Percentiles rank a stretch among this genome's conserved stretches.
These are phyloP conservation scores for Pteropus alecto DNA, from an alignment of 2,113 vertebrate species.

Conservation along the genomic window DNA sequence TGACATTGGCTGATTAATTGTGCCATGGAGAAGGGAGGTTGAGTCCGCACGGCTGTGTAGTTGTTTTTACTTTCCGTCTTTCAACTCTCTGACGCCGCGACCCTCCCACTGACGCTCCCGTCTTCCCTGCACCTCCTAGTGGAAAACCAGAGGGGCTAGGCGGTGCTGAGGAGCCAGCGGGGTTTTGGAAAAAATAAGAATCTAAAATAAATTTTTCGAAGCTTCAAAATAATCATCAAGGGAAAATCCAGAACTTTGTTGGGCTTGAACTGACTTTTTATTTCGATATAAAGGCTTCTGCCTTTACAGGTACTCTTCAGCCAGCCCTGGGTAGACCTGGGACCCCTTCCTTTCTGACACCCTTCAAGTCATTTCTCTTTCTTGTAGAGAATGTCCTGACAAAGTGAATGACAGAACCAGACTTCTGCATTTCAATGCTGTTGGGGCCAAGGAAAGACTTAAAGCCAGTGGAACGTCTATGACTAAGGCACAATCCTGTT, in stretches of 20 bases:
- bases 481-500: not conserved
- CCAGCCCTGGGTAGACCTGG: not conserved
- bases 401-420: not conserved
- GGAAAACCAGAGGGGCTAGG: not conserved
- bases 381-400: not conserved
- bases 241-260: not conserved
- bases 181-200: not conserved
- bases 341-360: not conserved
- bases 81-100: not conserved
- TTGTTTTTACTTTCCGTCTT: not conserved
- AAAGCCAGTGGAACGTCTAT: not conserved
- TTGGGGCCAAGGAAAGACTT: not conserved
- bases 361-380: not conserved
- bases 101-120: accelerated
- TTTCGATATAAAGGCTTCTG: not conserved
- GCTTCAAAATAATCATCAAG: not conserved
- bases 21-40: not conserved
- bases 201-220: not conserved
- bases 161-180: not conserved
- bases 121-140: not conserved
- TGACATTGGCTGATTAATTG: accelerated
- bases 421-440: not conserved
- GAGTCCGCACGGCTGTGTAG: not conserved
- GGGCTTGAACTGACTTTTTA: no score
- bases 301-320: not conserved